Evolutionary conservation across 2,113 vertebrate genomes (phyloP), one percentile per base, ranked within the genome.

Genomic region (Trematocara stigmaticum): DNA sequence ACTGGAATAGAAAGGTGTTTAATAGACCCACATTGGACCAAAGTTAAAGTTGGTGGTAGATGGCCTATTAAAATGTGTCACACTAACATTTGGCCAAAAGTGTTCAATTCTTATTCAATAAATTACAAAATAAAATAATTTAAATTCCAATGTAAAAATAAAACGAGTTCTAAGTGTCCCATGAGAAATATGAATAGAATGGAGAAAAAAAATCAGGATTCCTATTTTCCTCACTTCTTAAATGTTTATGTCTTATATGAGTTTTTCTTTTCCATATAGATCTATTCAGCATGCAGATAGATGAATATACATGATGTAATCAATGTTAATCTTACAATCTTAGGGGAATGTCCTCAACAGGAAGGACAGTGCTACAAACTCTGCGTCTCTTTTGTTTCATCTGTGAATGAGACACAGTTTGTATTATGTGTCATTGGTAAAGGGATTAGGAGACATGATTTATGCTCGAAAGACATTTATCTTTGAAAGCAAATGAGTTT

Each of bases 401-500:
- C 92, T 94, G 92, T 94, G 95, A 96, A 91, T 93, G 94, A 92
- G 92, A 92, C 91, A 95, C 93, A 94, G 94, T 96, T 96, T 95
- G 93, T 94, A 95, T 95, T 96, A 93, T 57, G 92, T 95, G 94
- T 93, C 95, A 94, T 94, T 96, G 95, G 94, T 95, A 92, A 94
- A 96, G 85, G 94, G 95, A 96, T 96, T 96, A 95, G 91, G 88
- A 93, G 94, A 94, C 93, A 87, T 95, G 94, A 97, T 96, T 96
- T 95, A 96, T 95, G 93, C 93, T 95, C 83, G 83, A 85, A 95
- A 96, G 95, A 96, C 94, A 96, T 95, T 95, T 93, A 96, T 96
- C 95, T 93, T 95, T 96, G 95, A 92, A 95, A 96, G 93, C 93
- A 96, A 96, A 97, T 95, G 92, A 95, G 95, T 94, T 96, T 95